Evolutionary conservation across 2,888 invertebrate species (phyloP).

Genomic region (Spisula solida): DNA sequence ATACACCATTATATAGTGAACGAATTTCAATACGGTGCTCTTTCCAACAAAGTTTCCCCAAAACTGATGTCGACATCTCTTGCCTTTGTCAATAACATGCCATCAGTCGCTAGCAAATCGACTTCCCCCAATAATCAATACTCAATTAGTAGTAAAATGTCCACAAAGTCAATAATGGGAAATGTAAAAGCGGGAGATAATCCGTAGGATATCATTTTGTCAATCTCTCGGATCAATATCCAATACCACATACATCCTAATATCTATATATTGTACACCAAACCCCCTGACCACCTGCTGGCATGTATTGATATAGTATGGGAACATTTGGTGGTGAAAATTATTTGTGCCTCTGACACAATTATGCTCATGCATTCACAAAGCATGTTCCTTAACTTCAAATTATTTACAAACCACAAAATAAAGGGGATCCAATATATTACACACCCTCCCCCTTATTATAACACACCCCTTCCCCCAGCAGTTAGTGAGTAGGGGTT

Average conservation of each 20-base stretch:
- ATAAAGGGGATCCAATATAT: too few relatives aligned
- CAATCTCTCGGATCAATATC: not conserved
- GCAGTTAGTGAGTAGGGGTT: too few relatives aligned
- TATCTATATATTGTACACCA: not conserved
- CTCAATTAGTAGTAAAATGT: constrained; percentile 38
- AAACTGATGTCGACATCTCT: not conserved
- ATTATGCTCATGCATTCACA: too few relatives aligned
- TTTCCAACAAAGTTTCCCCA: not conserved
- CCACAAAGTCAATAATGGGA: constrained; percentile 36
- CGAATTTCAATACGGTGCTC: not conserved
- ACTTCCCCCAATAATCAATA: constrained; percentile 44
- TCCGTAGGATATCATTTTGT: constrained; percentile 9
- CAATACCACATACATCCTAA: not conserved
- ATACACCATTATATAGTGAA: not conserved
- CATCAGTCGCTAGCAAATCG: constrained; percentile 27
- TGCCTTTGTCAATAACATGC: constrained; percentile 26
- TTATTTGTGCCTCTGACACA: too few relatives aligned
- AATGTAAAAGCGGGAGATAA: constrained; percentile 29
- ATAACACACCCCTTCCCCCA: too few relatives aligned
- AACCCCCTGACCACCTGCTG: too few relatives aligned
- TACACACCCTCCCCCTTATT: too few relatives aligned
- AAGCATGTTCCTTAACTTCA: too few relatives aligned
- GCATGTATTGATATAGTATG: too few relatives aligned
- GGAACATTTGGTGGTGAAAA: too few relatives aligned
- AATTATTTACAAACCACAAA: too few relatives aligned